Evolutionary conservation across 2,113 vertebrate species (phyloP).

Genomic region (Apus apus): DNA sequence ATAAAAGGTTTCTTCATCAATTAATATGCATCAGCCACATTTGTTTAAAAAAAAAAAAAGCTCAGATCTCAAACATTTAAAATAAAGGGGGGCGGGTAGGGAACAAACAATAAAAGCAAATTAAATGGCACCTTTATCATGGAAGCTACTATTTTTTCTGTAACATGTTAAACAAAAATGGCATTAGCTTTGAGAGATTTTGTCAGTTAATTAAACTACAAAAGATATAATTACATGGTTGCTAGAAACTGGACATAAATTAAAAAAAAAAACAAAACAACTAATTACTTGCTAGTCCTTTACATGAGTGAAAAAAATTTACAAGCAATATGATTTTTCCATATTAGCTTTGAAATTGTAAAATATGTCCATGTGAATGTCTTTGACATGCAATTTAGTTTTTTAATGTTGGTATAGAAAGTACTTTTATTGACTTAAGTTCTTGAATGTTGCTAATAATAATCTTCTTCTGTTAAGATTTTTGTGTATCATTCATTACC

Average conservation of each 20-base stretch:
- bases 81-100: background rate
- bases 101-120: background rate
- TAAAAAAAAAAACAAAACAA: background rate
- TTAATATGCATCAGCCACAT: fast-evolving
- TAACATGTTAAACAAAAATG: background rate
- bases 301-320: background rate
- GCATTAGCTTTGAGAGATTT: background rate
- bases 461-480: background rate
- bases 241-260: background rate
- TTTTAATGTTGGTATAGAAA: background rate
- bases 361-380: background rate
- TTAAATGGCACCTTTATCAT: background rate
- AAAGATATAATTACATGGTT: background rate
- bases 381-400: background rate
- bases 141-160: background rate
- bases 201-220: background rate
- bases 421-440: background rate
- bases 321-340: background rate
- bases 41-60: background rate
- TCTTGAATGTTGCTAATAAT: background rate
- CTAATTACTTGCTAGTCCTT: background rate
- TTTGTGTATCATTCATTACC: background rate
- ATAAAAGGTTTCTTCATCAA: background rate
- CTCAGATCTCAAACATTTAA: background rate
- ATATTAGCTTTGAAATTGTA: background rate